A percentile compares a stretch with the other conserved stretches of the same genome.
These are phyloP conservation scores for Epirrhoe alternata DNA, from an alignment of 2,888 invertebrate genomes.

Conservation along the genomic window DNA sequence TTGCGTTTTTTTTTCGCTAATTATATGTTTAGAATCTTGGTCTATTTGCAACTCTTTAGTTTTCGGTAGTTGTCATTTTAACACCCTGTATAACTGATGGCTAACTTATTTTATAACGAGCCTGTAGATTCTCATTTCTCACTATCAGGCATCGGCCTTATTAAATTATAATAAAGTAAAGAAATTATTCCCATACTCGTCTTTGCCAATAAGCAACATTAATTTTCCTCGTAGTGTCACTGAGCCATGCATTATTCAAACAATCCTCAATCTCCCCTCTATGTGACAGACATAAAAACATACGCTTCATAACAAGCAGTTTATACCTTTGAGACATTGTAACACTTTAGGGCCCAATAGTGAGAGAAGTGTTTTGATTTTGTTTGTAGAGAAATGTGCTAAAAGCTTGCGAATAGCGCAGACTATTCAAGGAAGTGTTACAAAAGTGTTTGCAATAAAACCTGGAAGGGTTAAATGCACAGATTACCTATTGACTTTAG, in stretches of 20 bases:
- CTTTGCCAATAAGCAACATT: conserved; percentile 1
- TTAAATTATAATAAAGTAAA: too few relatives aligned
- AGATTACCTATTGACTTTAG: neutral
- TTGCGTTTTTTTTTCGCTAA: too few relatives aligned
- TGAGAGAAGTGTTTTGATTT: conserved; percentile 14
- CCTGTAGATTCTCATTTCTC: too few relatives aligned
- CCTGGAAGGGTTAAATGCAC: neutral
- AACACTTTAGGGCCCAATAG: conserved; percentile 16
- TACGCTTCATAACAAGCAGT: conserved; percentile 31
- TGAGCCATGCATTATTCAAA: conserved; percentile 37
- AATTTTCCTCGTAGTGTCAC: conserved; percentile 31
- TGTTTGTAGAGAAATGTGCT: conserved; percentile 8
- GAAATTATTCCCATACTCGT: too few relatives aligned
- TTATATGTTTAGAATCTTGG: too few relatives aligned
- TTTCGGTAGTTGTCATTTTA: too few relatives aligned
- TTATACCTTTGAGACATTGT: conserved; percentile 36
- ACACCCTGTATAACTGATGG: too few relatives aligned
- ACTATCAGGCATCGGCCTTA: too few relatives aligned
- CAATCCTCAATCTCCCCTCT: conserved; percentile 31
- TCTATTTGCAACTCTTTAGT: too few relatives aligned
- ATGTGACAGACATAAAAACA: conserved; percentile 31
- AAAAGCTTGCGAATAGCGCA: neutral
- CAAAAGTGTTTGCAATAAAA: conserved; percentile 1
- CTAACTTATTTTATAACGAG: too few relatives aligned
- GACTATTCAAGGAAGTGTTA: neutral